Percentiles rank a stretch among this genome's conserved stretches.
Evolutionary conservation across 2,113 vertebrate genomes (phyloP).

Genomic region (Gulo gulo): DNA sequence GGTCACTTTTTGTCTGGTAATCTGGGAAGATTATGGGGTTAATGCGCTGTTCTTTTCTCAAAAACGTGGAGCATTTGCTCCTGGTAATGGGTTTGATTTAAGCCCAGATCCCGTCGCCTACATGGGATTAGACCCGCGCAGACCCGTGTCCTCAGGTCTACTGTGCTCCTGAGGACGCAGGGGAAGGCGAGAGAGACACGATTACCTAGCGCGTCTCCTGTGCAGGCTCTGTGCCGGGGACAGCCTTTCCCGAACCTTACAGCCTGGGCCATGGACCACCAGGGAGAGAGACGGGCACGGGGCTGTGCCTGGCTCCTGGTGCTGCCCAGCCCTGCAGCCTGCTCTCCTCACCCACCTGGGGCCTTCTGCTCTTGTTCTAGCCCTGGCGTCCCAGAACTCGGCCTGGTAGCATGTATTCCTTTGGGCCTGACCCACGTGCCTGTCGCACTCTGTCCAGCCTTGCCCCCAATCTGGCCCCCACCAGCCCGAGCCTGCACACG

Average conservation of each 20-base stretch:
- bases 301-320: accelerated
- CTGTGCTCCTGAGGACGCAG: neutral
- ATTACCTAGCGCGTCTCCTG: accelerated
- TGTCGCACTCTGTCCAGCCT: too few species aligned
- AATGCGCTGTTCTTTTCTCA: neutral
- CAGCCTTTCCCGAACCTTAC: neutral
- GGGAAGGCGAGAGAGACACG: neutral
- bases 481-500: accelerated
- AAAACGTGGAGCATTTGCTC: neutral
- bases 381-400: neutral
- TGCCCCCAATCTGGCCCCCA: neutral
- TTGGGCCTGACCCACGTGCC: neutral
- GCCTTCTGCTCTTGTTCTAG: neutral
- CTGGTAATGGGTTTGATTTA: neutral
- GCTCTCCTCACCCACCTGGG: too few species aligned
- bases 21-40: neutral
- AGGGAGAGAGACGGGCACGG: neutral
- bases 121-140: accelerated
- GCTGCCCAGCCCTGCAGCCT: neutral
- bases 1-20: neutral
- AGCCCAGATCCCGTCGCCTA: neutral
- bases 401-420: accelerated
- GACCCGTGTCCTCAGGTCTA: accelerated
- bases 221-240: neutral
- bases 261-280: neutral